A percentile compares a stretch with the other conserved stretches of the same genome.
Evolutionary conservation across 2,888 invertebrate genomes (phyloP).

Genomic region (Xylota segnis): DNA sequence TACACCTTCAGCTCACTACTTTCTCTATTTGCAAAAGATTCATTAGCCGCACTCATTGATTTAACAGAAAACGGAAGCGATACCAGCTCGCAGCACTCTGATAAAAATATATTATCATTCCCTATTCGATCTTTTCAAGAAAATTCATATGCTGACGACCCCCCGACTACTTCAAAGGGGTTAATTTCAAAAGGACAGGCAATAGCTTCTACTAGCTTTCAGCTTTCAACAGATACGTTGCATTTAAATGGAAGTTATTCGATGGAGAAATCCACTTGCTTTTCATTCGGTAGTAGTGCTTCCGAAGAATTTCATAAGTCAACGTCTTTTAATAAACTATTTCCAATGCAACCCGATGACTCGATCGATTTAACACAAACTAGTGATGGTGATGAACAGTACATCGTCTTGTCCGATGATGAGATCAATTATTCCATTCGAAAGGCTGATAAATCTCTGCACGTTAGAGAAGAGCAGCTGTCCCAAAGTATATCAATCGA

Average conservation of each 20-base stretch:
- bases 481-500: slow-evolving; percentile 14
- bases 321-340: background rate
- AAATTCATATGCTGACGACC: background rate
- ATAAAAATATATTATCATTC: background rate
- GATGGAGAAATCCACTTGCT: background rate
- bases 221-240: background rate
- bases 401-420: slow-evolving; percentile 85
- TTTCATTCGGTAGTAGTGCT: slow-evolving; percentile 44
- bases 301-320: slow-evolving; percentile 37
- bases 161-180: slow-evolving; percentile 1
- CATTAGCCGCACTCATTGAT: slow-evolving; percentile 34
- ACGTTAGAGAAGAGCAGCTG: slow-evolving; percentile 2
- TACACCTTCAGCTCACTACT: background rate
- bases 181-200: background rate
- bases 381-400: slow-evolving; percentile 81
- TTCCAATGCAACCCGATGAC: slow-evolving; percentile 12
- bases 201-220: background rate
- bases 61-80: slow-evolving; percentile 55
- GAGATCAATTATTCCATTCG: slow-evolving; percentile 88
- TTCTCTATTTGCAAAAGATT: background rate
- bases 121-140: slow-evolving; percentile 5
- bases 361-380: slow-evolving; percentile 80
- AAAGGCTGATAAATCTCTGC: slow-evolving; percentile 79
- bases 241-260: background rate
- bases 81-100: slow-evolving; percentile 20